Conservation (phyloP, 2,113 vertebrate genomes). For the Uropsilus gracilis region DNA sequence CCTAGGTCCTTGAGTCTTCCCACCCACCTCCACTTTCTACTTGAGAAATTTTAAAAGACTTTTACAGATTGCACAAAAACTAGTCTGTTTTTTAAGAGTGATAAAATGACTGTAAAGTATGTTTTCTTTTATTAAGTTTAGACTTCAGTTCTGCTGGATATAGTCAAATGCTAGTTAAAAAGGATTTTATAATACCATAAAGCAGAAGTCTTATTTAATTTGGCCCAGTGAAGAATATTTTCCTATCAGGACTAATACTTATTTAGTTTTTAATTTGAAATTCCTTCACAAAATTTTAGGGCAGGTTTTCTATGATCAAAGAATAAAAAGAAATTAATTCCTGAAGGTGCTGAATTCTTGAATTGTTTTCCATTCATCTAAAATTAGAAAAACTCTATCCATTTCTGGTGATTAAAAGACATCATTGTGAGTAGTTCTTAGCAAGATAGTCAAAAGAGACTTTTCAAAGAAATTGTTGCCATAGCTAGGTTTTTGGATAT, state of each 20-base stretch:
- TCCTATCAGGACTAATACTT: neutral
- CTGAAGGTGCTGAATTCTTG: slow-evolving; percentile 10
- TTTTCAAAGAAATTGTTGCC: neutral
- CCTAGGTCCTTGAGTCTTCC: neutral
- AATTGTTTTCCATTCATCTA: neutral
- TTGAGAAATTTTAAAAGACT: neutral
- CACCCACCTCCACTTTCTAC: accelerated
- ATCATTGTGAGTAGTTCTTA: neutral
- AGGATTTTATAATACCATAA: neutral
- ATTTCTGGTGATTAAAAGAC: neutral
- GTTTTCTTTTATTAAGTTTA: neutral
- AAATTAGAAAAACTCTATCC: neutral
- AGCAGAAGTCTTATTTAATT: neutral
- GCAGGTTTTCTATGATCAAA: neutral
- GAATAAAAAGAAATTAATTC: neutral
- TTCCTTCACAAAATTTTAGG: slow-evolving; percentile 2
- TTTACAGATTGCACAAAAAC: neutral
- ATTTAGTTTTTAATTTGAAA: slow-evolving; percentile 12
- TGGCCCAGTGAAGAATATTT: neutral
- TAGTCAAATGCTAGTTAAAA: neutral
- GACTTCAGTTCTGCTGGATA: neutral
- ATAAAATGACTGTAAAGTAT: neutral
- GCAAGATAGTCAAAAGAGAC: neutral
- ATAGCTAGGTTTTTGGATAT: neutral
- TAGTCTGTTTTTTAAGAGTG: too few species aligned